A percentile compares a stretch with the other conserved stretches of the same genome.
Evolutionary conservation across 2,113 vertebrate species (phyloP).

Genomic region (Anguilla rostrata): DNA sequence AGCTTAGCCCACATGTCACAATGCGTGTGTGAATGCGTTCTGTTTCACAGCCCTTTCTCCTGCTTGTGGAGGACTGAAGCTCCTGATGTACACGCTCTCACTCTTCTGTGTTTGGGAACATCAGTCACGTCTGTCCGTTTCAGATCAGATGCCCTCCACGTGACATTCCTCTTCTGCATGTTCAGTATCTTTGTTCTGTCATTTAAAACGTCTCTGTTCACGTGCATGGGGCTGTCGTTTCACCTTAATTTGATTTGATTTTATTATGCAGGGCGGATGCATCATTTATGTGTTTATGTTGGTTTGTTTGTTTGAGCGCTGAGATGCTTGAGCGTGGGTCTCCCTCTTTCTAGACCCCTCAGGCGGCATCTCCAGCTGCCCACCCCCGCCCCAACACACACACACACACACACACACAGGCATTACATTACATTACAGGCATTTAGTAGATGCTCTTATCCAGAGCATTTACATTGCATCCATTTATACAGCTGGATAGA

Average conservation of each 20-base stretch:
- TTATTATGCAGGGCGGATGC: not conserved
- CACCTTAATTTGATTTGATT: no score
- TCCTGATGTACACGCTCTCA: no score
- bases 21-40: not conserved
- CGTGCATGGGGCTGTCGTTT: not conserved
- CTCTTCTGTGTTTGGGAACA: no score
- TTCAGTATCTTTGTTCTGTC: not conserved
- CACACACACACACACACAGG: conserved; percentile 15
- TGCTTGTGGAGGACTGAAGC: no score
- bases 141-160: no score
- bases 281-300: not conserved
- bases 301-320: not conserved
- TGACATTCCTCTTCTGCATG: not conserved
- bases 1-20: no score
- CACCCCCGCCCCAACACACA: not conserved
- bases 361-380: not conserved
- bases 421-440: not conserved
- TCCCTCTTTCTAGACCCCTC: not conserved
- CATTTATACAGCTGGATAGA: no score
- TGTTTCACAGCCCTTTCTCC: no score
- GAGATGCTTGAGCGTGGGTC: not conserved
- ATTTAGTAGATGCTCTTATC: no score
- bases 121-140: no score
- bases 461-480: no score
- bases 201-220: no score